Evolutionary conservation across 1,140 invertebrate species (phyloP).

Genomic region (Planococcus citri): DNA sequence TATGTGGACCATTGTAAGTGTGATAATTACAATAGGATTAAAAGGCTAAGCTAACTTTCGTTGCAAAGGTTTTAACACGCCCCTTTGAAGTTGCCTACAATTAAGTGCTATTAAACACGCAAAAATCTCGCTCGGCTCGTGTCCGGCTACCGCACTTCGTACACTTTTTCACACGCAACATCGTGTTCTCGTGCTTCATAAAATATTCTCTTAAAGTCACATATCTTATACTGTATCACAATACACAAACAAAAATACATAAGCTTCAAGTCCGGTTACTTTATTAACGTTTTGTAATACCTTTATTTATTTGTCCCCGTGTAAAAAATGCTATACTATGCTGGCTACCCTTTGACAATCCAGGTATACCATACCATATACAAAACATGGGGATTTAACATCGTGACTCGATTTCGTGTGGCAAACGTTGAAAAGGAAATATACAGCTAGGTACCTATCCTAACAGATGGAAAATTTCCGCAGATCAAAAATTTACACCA

Average conservation of each 20-base stretch:
- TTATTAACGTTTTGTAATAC: not conserved
- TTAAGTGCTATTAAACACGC: slow-evolving; percentile 16
- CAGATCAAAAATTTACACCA: too few species aligned
- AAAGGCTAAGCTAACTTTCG: slow-evolving; percentile 9
- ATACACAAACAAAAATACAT: not conserved
- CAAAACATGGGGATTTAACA: too few species aligned
- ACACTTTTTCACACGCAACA: slow-evolving; percentile 6
- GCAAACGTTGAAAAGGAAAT: too few species aligned
- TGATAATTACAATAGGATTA: slow-evolving; percentile 20
- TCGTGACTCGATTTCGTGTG: too few species aligned
- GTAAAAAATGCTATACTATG: too few species aligned
- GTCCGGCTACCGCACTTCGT: slow-evolving; percentile 1
- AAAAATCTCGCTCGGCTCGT: not conserved
- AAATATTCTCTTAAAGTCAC: slow-evolving; percentile 3
- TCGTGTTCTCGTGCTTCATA: slow-evolving; percentile 6
- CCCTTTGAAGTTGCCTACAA: slow-evolving; percentile 17
- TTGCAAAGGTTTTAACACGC: slow-evolving; percentile 17
- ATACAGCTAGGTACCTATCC: too few species aligned
- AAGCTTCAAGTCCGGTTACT: not conserved
- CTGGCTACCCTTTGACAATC: too few species aligned
- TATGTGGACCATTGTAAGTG: slow-evolving; percentile 12
- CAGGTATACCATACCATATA: too few species aligned
- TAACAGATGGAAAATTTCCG: too few species aligned
- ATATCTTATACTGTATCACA: not conserved
- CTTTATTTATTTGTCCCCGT: not conserved